These are phyloP conservation scores for Colius striatus DNA, from an alignment of 2,113 vertebrate genomes.

Conservation along the genomic window DNA sequence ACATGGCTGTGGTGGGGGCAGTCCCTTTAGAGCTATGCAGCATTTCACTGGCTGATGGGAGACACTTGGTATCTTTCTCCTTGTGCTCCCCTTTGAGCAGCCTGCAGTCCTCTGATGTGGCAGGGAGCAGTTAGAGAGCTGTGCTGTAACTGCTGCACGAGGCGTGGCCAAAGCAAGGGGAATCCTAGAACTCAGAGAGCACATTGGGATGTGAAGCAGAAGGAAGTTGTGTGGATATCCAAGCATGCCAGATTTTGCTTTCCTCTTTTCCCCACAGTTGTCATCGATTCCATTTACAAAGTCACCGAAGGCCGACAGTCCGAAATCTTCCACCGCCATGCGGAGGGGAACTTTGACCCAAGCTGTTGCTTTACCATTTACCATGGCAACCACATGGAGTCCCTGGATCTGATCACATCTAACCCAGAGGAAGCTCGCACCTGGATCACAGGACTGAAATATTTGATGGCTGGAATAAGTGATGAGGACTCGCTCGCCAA, in stretches of 20 bases:
- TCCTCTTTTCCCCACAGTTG: slow-evolving; percentile 76
- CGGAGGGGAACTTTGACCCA: slow-evolving; percentile 89
- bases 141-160: background rate
- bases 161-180: background rate
- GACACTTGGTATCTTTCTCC: background rate
- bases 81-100: background rate
- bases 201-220: background rate
- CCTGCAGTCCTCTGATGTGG: background rate
- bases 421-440: slow-evolving; percentile 94
- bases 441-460: slow-evolving; percentile 95
- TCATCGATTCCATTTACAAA: slow-evolving; percentile 98
- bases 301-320: slow-evolving; percentile 94
- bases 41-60: background rate
- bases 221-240: background rate
- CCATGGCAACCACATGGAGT: slow-evolving; percentile 97
- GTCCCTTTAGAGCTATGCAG: background rate
- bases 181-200: background rate
- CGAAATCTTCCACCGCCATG: slow-evolving; percentile 92
- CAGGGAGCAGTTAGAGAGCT: rapidly evolving
- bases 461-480: slow-evolving; percentile 96
- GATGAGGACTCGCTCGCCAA: slow-evolving; percentile 95
- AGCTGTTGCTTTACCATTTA: slow-evolving; percentile 96
- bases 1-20: background rate
- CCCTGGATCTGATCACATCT: slow-evolving; percentile 92
- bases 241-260: background rate